Conservation (phyloP, 2,113 vertebrate genomes). For the Anhinga anhinga region DNA sequence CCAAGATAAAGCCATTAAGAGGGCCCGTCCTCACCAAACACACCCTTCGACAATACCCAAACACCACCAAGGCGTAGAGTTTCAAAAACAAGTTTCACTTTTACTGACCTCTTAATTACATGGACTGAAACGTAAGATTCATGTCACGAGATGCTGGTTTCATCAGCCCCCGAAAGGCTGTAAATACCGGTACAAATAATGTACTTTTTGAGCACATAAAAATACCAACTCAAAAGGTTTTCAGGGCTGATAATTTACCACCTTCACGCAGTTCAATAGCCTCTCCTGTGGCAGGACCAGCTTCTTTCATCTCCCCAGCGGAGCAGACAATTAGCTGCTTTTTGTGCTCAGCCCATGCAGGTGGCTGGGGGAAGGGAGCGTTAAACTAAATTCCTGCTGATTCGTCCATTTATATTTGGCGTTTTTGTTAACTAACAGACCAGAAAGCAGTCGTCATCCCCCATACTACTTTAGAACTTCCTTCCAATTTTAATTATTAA, state of each 20-base stretch:
- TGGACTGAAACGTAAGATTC: neutral
- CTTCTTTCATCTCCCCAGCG: slow-evolving; percentile 27
- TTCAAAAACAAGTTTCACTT: slow-evolving; percentile 5
- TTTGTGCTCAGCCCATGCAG: slow-evolving; percentile 34
- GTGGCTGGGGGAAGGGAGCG: slow-evolving; percentile 46
- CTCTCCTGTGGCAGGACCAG: slow-evolving; percentile 17
- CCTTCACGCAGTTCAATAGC: slow-evolving; percentile 24
- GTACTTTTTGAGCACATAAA: neutral
- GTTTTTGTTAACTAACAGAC: slow-evolving; percentile 58
- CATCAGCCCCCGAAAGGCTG: neutral
- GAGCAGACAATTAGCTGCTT: slow-evolving; percentile 49
- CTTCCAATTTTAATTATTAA: slow-evolving; percentile 63
- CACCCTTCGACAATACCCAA: slow-evolving; percentile 12
- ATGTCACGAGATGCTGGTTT: neutral
- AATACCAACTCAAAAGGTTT: slow-evolving; percentile 24
- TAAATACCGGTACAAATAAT: neutral
- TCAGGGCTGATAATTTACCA: slow-evolving; percentile 25
- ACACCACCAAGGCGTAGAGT: neutral
- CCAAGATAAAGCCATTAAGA: slow-evolving; percentile 54
- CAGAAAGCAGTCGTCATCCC: slow-evolving; percentile 32
- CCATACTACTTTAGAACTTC: neutral
- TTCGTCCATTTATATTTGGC: slow-evolving; percentile 28
- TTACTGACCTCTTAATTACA: neutral
- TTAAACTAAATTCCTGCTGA: slow-evolving; percentile 18
- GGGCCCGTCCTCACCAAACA: slow-evolving; percentile 38